Percentiles rank a stretch among this genome's conserved stretches.
phyloP scores from a whole-genome alignment of 1,140 invertebrate genomes.

The Dreissena polymorpha region DNA sequence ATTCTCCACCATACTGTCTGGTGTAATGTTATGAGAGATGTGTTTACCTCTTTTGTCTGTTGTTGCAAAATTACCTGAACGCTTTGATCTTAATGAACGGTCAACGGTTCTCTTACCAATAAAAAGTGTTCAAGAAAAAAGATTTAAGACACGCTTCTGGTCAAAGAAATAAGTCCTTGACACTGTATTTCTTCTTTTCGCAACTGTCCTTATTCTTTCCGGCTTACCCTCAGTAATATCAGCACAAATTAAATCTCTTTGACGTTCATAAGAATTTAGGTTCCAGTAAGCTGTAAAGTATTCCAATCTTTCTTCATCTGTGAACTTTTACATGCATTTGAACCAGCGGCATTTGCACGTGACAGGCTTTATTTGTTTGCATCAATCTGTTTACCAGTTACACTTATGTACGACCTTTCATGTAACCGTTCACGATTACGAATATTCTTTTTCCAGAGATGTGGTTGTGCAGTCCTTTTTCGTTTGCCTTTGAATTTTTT shows the following conservation, averaged over 20 bases:
- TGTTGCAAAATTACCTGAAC: neutral
- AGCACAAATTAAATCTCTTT: slow-evolving; percentile 29
- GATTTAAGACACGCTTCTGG: slow-evolving; percentile 4
- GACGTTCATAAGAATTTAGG: slow-evolving; percentile 11
- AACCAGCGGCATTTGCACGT: neutral
- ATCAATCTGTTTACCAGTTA: neutral
- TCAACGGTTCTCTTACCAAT: slow-evolving; percentile 21
- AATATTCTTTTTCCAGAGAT: slow-evolving; percentile 29
- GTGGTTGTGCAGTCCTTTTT: slow-evolving; percentile 23
- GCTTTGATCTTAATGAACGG: slow-evolving; percentile 6
- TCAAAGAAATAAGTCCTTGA: neutral
- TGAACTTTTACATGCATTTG: neutral
- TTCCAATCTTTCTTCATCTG: neutral
- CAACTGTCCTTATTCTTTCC: neutral
- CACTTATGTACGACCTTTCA: slow-evolving; percentile 1
- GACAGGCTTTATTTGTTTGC: neutral
- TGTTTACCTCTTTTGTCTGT: slow-evolving; percentile 1
- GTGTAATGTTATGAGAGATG: neutral
- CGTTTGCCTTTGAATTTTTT: slow-evolving; percentile 2
- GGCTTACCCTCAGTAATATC: neutral
- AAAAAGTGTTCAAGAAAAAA: slow-evolving; percentile 39
- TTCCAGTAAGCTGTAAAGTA: neutral
- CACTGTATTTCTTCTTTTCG: neutral
- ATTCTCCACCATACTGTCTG: neutral
- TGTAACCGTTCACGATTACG: neutral